Base-by-base conservation (phyloP, 2,888 invertebrate genomes). In the Acrocyrtus sp. region DNA sequence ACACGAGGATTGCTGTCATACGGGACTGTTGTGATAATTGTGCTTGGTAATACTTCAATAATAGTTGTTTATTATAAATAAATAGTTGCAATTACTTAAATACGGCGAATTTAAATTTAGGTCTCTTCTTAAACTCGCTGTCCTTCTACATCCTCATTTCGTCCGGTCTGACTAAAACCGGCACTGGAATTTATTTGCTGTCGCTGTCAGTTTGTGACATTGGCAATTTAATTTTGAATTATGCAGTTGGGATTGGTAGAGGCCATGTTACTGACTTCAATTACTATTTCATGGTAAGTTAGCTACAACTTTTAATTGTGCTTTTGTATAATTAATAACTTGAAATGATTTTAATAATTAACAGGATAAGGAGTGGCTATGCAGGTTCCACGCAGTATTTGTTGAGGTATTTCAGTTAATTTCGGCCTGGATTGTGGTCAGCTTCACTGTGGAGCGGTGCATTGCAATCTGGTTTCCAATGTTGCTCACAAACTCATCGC, bases 351-450 rank as follows among this genome's bases (percentile, higher is more conserved):
- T 12, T 34, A 34, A 39, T 22, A 12, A 51, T 24, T 45, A 62
- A 24, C 58, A 81, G 81, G 67, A 76, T 0, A 27, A 68, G 27
- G 78, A 78, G 19, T 81, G 81, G 80, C 57, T 81, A 3, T 82
- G 82, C 58, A 66, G 81, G 57, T 60, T 68, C 41, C 81, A 82
- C 67, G 81, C 70, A 24, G 81, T 82, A 0, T 74, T 76, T 47
- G 80, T 82, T 4, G 82, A 81, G n/a, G 50, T 82, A 17, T 84
- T 84, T 74, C 84, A 84, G 80, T 82, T 83, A 53, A 83, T 83
- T 17, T 84, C 84, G 2, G 84, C 84, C 10, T 84, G 84, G 84
- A 77, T 84, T 50, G 84, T 84, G 6, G 84, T 84, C 6, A 82
- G 82, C n/a, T 82, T 84, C 27, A 84, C 84, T 8, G 81, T 84